Evolutionary conservation across 1,140 invertebrate species (phyloP).

Genomic region (Lepidurus couesii): DNA sequence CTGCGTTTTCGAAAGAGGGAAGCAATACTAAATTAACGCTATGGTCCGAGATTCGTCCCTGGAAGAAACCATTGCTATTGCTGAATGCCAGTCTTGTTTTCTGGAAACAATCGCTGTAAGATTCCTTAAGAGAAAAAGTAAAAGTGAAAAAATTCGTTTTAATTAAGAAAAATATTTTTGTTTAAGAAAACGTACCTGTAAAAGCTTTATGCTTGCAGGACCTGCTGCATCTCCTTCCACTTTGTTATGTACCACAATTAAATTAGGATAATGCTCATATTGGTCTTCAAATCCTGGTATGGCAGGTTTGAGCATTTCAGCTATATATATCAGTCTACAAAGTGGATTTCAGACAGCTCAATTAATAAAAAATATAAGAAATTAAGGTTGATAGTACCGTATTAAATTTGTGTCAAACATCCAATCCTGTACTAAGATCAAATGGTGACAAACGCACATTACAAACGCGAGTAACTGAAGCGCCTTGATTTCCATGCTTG

Average conservation of each 20-base stretch:
- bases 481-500: slow-evolving; percentile 62
- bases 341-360: not conserved
- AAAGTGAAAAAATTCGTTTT: not conserved
- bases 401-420: slow-evolving; percentile 69
- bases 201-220: not conserved
- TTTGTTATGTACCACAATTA: slow-evolving; percentile 71
- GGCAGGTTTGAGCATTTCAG: slow-evolving; percentile 77
- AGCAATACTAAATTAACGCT: not conserved
- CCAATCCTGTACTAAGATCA: slow-evolving; percentile 80
- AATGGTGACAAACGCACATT: slow-evolving; percentile 80
- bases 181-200: not conserved
- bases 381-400: slow-evolving; percentile 46
- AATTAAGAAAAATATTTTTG: not conserved
- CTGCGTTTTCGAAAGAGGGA: not conserved
- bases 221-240: slow-evolving; percentile 56
- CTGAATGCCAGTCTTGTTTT: not conserved
- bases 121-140: not conserved
- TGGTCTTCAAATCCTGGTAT: slow-evolving; percentile 62
- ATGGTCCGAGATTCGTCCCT: not conserved
- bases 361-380: not conserved
- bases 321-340: slow-evolving; percentile 68
- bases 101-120: not conserved
- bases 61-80: not conserved
- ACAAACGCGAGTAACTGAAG: slow-evolving; percentile 75
- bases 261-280: slow-evolving; percentile 66